Percentiles rank a stretch among this genome's conserved stretches.
Conservation (phyloP, 2,797 vertebrate genomes). For the Glossophaga mutica region DNA sequence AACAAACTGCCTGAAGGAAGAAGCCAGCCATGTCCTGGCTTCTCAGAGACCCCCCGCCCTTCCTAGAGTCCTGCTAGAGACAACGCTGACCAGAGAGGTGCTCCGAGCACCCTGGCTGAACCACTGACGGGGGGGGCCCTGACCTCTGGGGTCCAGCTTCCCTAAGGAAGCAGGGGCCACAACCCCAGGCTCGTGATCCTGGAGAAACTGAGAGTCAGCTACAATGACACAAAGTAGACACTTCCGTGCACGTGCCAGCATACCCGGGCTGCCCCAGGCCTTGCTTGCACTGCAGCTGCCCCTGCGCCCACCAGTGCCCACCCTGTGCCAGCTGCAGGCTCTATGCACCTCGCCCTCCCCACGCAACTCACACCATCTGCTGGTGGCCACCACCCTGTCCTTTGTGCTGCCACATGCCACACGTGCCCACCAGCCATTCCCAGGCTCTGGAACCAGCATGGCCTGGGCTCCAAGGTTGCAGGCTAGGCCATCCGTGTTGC, state of each 20-base stretch:
- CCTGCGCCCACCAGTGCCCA: not conserved
- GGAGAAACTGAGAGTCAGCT: not conserved
- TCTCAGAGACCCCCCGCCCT: not conserved
- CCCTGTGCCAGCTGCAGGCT: not conserved
- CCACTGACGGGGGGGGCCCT: not conserved
- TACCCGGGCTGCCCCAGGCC: not conserved
- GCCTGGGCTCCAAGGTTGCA: not conserved
- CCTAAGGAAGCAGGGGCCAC: not conserved
- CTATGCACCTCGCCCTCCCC: not conserved
- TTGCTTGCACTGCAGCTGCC: not conserved
- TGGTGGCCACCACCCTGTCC: not conserved
- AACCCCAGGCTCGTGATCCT: not conserved
- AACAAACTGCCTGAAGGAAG: not conserved
- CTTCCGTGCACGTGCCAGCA: not conserved
- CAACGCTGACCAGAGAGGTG: not conserved
- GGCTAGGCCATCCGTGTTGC: not conserved
- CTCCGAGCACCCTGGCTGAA: too few species aligned
- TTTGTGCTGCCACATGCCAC: not conserved
- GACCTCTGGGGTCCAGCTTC: not conserved
- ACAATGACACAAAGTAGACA: not conserved
- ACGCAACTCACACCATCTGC: constrained; percentile 13
- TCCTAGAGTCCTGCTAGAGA: not conserved
- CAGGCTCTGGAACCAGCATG: not conserved
- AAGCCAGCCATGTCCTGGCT: not conserved
- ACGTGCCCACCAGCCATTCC: not conserved